Evolutionary conservation across 2,888 invertebrate species (phyloP), one percentile per base, ranked within the genome.

Genomic region (Subacronicta megacephala): DNA sequence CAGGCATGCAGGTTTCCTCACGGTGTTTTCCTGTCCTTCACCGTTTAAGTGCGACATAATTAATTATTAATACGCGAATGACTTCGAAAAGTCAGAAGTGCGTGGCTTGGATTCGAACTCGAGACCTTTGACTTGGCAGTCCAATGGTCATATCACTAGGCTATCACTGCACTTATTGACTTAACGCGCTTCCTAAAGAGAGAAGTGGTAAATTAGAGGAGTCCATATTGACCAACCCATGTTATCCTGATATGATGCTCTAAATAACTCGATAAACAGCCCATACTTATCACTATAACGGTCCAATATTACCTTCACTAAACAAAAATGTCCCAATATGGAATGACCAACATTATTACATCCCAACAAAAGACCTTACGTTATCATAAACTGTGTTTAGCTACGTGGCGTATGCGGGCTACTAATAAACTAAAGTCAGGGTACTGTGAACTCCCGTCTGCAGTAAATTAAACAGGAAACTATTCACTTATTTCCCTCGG

Each of bases 391-490:
- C 57, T 46, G 61, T 72, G 72, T 75, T 75, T 70, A 62, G 54
- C 62, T 56, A 58, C 53, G 58, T 40, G 52, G 56, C 50, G 53
- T 23, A 61, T 70, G 54, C 59, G 61, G 64, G 60, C 52, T 36
- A 65, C 60, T 78, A 77, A 78, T 80, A 76, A 62, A 72, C 62
- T 64, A 35, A 72, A 77, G 55, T 65, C 78, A 59, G 54, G 44
- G 62, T 66, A 59, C 70, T 64, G 61, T 64, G 72, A 70, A 78
- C 67, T 70, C 66, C 65, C 61, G 55, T 61, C 65, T 65, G 75
- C 70, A 79, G 77, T 84, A 88, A 87, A 88, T 88, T 89, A 86
- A 88, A 87, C 84, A 85, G 75, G 77, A 68, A 84, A 87, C 88
- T 85, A 87, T 83, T 83, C 82, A 79, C 80, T 83, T 86, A 89